These are phyloP conservation scores for Drosophila paulistorum DNA, from an alignment of 1,140 invertebrate genomes.

Conservation along the genomic window DNA sequence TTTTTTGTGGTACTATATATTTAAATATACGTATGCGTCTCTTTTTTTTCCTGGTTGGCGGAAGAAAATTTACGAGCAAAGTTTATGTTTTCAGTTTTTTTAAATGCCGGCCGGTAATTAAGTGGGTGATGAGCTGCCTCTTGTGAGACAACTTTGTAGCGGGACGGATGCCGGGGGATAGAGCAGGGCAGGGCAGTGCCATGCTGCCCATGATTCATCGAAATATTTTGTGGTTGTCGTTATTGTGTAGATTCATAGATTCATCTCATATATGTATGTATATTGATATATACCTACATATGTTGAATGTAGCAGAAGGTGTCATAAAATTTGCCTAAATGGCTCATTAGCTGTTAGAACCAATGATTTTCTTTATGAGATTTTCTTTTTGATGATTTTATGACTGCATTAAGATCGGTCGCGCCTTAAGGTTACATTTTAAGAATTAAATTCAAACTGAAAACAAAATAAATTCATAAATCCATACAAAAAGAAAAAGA, in stretches of 20 bases:
- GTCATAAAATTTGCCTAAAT: conserved; percentile 49
- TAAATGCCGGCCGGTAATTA: conserved; percentile 72
- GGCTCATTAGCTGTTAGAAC: conserved; percentile 44
- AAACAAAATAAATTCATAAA: conserved; percentile 7
- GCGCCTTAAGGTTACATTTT: conserved; percentile 5
- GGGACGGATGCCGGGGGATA: neutral
- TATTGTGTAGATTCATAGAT: conserved; percentile 5
- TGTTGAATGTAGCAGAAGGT: conserved; percentile 19
- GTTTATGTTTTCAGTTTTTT: conserved; percentile 51
- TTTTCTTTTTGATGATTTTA: conserved; percentile 37
- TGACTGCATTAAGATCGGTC: neutral
- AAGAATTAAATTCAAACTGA: conserved; percentile 3
- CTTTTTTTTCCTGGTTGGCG: conserved; percentile 43
- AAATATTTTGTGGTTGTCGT: conserved; percentile 6
- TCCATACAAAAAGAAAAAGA: no score
- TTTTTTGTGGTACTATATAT: neutral
- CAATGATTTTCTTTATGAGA: conserved; percentile 47
- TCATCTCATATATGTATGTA: neutral
- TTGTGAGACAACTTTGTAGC: conserved; percentile 22
- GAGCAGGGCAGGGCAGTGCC: neutral
- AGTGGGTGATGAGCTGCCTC: conserved; percentile 44
- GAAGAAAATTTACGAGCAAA: conserved; percentile 56
- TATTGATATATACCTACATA: neutral
- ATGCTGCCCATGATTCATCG: conserved; percentile 49
- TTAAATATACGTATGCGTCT: neutral